Conservation (phyloP, 2,797 vertebrate species). For the Cynopterus sphinx region DNA sequence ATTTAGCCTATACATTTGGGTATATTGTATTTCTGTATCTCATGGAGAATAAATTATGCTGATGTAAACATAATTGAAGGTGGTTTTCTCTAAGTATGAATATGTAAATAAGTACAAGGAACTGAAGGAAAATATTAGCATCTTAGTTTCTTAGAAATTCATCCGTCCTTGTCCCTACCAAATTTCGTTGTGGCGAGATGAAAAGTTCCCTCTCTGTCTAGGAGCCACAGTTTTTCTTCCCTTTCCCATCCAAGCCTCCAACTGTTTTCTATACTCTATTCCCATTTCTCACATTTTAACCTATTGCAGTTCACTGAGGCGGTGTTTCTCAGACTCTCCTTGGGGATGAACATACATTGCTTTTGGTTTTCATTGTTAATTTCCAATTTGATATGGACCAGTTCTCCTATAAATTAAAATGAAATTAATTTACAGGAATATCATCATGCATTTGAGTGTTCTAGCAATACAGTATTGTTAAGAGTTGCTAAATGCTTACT, state of each 20-base stretch:
- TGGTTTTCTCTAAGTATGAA: constrained; percentile 24
- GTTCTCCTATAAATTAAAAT: not conserved
- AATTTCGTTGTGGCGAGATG: not conserved
- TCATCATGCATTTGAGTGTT: not conserved
- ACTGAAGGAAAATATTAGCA: constrained; percentile 37
- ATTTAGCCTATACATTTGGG: constrained; percentile 17
- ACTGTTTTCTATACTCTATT: not conserved
- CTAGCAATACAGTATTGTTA: not conserved
- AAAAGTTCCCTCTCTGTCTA: not conserved
- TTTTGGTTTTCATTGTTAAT: not conserved
- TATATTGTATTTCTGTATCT: constrained; percentile 53
- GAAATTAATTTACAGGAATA: not conserved
- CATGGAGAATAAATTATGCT: not conserved
- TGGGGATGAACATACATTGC: not conserved
- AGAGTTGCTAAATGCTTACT: not conserved
- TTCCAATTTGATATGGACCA: not conserved
- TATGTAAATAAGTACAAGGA: constrained; percentile 30
- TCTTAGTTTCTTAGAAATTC: constrained; percentile 32
- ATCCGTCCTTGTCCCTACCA: not conserved
- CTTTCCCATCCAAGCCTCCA: not conserved
- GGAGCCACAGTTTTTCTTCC: not conserved
- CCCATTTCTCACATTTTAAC: not conserved
- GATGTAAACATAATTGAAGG: constrained; percentile 5
- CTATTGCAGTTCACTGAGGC: not conserved
- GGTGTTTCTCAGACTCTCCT: not conserved